These are phyloP conservation scores for Chymomyza amoena DNA, from an alignment of 2,888 invertebrate species.

Conservation along the genomic window DNA sequence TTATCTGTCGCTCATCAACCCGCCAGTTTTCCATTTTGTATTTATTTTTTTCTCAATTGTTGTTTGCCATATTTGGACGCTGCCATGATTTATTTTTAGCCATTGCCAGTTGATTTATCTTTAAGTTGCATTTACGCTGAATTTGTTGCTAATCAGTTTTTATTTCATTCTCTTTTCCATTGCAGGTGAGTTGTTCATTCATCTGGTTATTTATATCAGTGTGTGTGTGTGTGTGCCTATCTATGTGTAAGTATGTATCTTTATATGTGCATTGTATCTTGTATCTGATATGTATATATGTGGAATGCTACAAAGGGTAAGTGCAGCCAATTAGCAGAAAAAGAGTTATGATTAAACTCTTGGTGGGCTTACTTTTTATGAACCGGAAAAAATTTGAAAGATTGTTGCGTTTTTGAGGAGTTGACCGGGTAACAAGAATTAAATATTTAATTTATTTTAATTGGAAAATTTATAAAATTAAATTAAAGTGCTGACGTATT, in stretches of 20 bases:
- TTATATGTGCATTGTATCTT: too few species aligned
- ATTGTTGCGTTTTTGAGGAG: too few species aligned
- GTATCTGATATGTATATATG: neutral
- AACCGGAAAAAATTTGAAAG: too few species aligned
- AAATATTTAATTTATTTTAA: too few species aligned
- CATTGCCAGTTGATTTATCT: slow-evolving; percentile 58
- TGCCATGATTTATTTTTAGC: slow-evolving; percentile 59
- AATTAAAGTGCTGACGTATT: too few species aligned
- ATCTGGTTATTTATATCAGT: neutral
- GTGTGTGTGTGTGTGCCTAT: neutral
- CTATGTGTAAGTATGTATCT: too few species aligned
- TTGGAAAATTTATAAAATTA: too few species aligned
- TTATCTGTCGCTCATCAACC: too few species aligned
- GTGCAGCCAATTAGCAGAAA: neutral
- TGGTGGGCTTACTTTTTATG: too few species aligned
- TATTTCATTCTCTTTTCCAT: slow-evolving; percentile 30
- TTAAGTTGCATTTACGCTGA: slow-evolving; percentile 57
- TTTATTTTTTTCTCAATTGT: slow-evolving; percentile 61
- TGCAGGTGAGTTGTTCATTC: slow-evolving; percentile 55
- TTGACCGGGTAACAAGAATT: too few species aligned
- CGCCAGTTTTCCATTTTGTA: neutral
- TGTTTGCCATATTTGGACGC: slow-evolving; percentile 68
- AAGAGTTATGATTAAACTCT: too few species aligned
- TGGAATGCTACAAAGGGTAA: neutral
- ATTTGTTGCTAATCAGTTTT: slow-evolving; percentile 56